phyloP scores from a whole-genome alignment of 2,888 invertebrate species.

The Pseudanteris insignis region DNA sequence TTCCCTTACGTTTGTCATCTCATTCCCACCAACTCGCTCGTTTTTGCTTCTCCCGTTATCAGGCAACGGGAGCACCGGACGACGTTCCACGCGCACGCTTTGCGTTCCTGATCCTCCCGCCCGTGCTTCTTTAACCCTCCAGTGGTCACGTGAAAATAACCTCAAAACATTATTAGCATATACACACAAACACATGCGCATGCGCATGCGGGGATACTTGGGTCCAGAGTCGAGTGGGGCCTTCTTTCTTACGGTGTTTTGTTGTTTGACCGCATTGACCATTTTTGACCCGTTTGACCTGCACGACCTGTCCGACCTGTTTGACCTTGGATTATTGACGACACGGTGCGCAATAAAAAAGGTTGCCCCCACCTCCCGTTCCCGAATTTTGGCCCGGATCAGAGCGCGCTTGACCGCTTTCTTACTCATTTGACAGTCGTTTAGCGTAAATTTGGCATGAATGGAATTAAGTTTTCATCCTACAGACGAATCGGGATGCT shows the following conservation, averaged over 20 bases:
- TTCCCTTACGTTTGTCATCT: too few species aligned
- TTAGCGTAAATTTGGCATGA: too few species aligned
- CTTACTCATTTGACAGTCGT: too few species aligned
- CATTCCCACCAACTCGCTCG: too few species aligned
- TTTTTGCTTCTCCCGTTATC: neutral
- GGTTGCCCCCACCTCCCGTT: constrained; percentile 1
- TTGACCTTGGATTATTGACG: constrained; percentile 36
- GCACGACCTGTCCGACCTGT: constrained; percentile 16
- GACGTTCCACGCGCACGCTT: constrained; percentile 7
- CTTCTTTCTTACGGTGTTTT: constrained; percentile 29
- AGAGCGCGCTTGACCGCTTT: constrained; percentile 14
- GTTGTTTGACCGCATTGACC: constrained; percentile 40
- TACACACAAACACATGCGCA: constrained; percentile 30
- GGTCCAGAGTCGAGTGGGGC: constrained; percentile 28
- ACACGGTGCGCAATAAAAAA: constrained; percentile 19
- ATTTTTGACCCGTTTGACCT: constrained; percentile 38
- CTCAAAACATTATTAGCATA: constrained; percentile 41
- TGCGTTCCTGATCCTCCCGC: constrained; percentile 25
- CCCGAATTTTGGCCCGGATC: too few species aligned
- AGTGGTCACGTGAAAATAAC: constrained; percentile 40
- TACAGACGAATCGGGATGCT: constrained; percentile 4
- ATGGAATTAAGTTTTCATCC: constrained; percentile 21
- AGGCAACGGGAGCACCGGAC: constrained; percentile 8
- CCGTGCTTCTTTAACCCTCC: constrained; percentile 34
- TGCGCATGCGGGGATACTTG: too few species aligned